Conservation (phyloP, 2,113 vertebrate genomes). For the Mystacornis crossleyi region DNA sequence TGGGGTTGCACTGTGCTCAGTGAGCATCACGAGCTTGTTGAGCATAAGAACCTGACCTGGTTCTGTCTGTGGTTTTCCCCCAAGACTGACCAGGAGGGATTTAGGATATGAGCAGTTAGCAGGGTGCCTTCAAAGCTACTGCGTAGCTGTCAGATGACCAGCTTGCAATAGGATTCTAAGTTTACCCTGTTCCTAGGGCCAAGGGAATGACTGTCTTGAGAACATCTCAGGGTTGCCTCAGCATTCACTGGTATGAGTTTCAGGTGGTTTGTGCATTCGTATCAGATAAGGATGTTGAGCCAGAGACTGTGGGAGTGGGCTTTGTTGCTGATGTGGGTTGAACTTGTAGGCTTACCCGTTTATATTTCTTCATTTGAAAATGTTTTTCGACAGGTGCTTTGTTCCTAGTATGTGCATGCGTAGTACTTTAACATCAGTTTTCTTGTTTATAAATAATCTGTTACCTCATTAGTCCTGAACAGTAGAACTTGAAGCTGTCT, state of each 20-base stretch:
- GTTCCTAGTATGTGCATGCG: background rate
- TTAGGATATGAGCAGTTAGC: background rate
- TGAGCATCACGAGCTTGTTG: background rate
- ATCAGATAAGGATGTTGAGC: background rate
- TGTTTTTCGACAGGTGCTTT: background rate
- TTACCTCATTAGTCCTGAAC: background rate
- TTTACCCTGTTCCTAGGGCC: background rate
- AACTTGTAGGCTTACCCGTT: background rate
- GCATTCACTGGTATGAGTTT: background rate
- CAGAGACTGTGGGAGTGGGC: background rate
- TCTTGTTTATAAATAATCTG: background rate
- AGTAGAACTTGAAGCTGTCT: background rate
- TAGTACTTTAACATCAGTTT: background rate
- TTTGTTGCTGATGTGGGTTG: background rate
- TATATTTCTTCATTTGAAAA: background rate
- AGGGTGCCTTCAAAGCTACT: background rate
- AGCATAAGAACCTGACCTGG: background rate
- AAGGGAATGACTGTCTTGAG: background rate
- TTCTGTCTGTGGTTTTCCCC: rapidly evolving
- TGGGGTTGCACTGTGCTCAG: rapidly evolving
- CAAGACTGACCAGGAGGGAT: background rate
- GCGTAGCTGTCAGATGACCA: background rate
- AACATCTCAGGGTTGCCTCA: background rate
- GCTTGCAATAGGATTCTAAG: background rate
- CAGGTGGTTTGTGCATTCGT: background rate